Base-by-base conservation (phyloP, 2,797 vertebrate genomes). In the Sebastes vulpes region DNA sequence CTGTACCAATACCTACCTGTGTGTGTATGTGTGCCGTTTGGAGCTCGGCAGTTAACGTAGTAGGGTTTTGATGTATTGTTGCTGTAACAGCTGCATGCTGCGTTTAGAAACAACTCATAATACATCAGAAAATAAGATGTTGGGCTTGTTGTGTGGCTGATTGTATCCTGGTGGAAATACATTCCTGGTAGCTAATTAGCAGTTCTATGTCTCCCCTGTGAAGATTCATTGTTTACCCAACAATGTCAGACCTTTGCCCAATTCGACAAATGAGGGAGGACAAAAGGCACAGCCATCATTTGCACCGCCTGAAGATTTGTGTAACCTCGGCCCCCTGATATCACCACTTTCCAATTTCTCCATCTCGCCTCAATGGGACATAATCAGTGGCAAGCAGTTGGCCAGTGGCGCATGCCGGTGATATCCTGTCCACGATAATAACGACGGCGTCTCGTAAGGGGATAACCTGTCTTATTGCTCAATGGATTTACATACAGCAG, bases 401-500 rank as follows among this genome's bases (percentile, higher is more conserved):
- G 93, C 92, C 89, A 31, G 71, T 85, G 91, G 90, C 85, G 54
- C 89, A 79, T 46, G 21, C 70, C 35, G 58, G 65, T 68, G 80
- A 90, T 88, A 74, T 83, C 77, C 81, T 79, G 75, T 91, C 89
- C 78, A 64, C 26, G 28, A 79, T 87, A 92, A 92, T 92, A 92
- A 87, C 82, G 83, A 67, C 23, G 16, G 20, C 31, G 52, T 81
- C 82, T 87, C 86, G 81, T 84, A 72, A 82, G 82, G 84, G 88
- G 90, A 87, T 88, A 92, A 93, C 88, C 87, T 83, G 90, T 72
- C 89, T 91, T 92, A 93, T 92, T 93, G 86, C 89, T 88, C 89
- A 72, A 70, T 90, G 73, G 92, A 95, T 95, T 94, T 94, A 93
- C 94, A 94, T 95, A 91, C 70, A 82, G 89, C 89, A 92, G 90